Conservation (phyloP, 2,113 vertebrate genomes). For the Sander vitreus region DNA sequence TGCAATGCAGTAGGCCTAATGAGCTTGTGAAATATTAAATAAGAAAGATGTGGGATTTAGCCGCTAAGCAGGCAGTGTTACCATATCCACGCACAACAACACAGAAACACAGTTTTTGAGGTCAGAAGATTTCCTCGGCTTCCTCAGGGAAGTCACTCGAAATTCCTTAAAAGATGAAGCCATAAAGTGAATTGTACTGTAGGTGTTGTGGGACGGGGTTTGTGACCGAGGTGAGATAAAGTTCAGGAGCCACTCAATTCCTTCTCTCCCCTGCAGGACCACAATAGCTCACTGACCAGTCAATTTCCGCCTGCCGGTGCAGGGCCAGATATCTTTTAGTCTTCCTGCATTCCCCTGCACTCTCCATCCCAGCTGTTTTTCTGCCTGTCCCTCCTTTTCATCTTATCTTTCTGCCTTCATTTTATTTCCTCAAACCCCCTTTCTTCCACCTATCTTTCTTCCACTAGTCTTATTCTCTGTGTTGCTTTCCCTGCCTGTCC, state of each 20-base stretch:
- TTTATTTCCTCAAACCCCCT: slow-evolving; percentile 31
- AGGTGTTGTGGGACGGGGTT: slow-evolving; percentile 27
- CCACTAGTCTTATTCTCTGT: slow-evolving; percentile 36
- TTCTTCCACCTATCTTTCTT: slow-evolving; percentile 41
- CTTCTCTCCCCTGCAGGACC: slow-evolving; percentile 29
- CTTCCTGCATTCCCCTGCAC: slow-evolving; percentile 12
- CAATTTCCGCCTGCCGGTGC: slow-evolving; percentile 41
- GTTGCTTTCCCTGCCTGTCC: slow-evolving; percentile 23
- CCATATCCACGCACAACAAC: neutral
- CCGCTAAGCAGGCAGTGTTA: neutral
- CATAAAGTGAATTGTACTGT: slow-evolving; percentile 18
- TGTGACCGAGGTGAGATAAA: slow-evolving; percentile 49
- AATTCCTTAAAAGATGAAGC: slow-evolving; percentile 27
- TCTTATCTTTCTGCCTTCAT: slow-evolving; percentile 50
- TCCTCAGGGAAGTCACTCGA: slow-evolving; percentile 33
- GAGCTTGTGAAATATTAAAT: slow-evolving; percentile 29
- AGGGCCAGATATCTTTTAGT: slow-evolving; percentile 33
- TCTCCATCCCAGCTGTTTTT: slow-evolving; percentile 31
- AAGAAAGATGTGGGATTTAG: neutral
- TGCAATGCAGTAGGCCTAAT: neutral
- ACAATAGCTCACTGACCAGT: slow-evolving; percentile 55
- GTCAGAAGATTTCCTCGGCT: slow-evolving; percentile 37
- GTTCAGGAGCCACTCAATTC: slow-evolving; percentile 40
- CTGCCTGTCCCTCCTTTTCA: neutral
- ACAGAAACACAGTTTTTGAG: slow-evolving; percentile 3